Percentiles rank a stretch among this genome's conserved stretches.
phyloP scores from a whole-genome alignment of 1,140 invertebrate genomes.

The Zaprionus capensis region DNA sequence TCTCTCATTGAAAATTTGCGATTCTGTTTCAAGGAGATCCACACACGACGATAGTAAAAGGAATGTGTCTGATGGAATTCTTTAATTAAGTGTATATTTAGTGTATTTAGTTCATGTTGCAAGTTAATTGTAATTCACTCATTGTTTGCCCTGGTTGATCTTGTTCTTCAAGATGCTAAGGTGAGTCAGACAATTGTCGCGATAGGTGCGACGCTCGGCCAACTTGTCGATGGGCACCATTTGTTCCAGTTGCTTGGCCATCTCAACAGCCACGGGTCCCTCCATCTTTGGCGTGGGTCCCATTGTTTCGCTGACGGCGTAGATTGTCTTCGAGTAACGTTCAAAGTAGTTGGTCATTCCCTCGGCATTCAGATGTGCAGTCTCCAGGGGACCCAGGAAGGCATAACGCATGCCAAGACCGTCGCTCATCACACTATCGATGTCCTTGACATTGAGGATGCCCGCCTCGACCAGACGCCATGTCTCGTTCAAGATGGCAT shows the following conservation, averaged over 20 bases:
- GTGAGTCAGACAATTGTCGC: conserved; percentile 92
- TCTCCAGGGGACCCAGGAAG: conserved; percentile 96
- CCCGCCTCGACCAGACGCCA: conserved; percentile 95
- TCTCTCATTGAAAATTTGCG: too few species aligned
- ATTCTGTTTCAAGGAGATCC: neutral
- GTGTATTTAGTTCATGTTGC: conserved; percentile 3
- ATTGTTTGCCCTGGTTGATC: conserved; percentile 59
- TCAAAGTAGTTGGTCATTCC: conserved; percentile 87
- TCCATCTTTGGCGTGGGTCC: conserved; percentile 90
- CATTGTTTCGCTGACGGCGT: conserved; percentile 90
- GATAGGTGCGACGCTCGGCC: conserved; percentile 90
- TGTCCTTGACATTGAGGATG: conserved; percentile 93
- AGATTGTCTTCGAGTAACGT: conserved; percentile 92
- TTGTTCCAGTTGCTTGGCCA: conserved; percentile 89
- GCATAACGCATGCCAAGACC: conserved; percentile 97
- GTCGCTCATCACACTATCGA: conserved; percentile 97
- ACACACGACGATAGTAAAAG: neutral
- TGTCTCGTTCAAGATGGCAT: conserved; percentile 96
- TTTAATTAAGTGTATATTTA: neutral
- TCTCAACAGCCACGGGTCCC: conserved; percentile 86
- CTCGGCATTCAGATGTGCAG: conserved; percentile 97
- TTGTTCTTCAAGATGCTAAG: conserved; percentile 93
- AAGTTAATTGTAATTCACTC: conserved; percentile 8
- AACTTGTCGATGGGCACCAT: conserved; percentile 91
- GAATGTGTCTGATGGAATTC: neutral